Conservation (phyloP, 1,140 invertebrate species). For the Dreissena rostriformis region DNA sequence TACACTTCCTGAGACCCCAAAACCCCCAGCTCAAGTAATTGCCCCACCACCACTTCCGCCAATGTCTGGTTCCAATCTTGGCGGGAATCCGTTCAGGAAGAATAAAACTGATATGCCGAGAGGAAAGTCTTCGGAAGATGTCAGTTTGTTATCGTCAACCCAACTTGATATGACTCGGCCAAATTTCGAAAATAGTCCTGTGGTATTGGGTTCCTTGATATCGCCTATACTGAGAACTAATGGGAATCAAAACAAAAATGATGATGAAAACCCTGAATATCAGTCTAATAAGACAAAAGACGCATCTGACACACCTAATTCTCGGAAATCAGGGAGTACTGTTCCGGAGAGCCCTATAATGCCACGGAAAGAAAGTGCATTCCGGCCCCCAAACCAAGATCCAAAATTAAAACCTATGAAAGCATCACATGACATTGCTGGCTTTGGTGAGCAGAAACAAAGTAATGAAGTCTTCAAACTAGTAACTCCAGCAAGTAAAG, state of each 20-base stretch:
- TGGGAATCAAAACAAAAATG: conserved; percentile 1
- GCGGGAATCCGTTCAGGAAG: conserved; percentile 65
- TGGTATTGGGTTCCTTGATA: conserved; percentile 49
- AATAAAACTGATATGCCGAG: not conserved
- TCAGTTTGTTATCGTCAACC: conserved; percentile 17
- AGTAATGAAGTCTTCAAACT: conserved; percentile 1
- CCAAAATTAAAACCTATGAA: conserved; percentile 19
- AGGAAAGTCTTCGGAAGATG: conserved; percentile 2
- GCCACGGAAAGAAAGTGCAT: conserved; percentile 67
- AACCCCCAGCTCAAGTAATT: not conserved
- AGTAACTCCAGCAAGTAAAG: not conserved
- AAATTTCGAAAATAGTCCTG: conserved; percentile 40
- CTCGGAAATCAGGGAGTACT: conserved; percentile 11
- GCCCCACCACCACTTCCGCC: conserved; percentile 53
- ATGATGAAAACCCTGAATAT: conserved; percentile 25
- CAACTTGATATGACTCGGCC: conserved; percentile 38
- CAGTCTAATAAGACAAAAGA: not conserved
- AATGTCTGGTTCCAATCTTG: conserved; percentile 1
- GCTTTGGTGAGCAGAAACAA: conserved; percentile 1
- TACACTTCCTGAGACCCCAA: not conserved
- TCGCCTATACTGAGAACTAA: conserved; percentile 22
- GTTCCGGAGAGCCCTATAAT: conserved; percentile 63
- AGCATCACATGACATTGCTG: conserved; percentile 48
- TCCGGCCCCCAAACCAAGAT: conserved; percentile 60
- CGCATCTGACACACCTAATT: conserved; percentile 34